Evolutionary conservation across 2,113 vertebrate genomes (phyloP), one percentile per base, ranked within the genome.

Genomic region (Morphnarchus princeps): DNA sequence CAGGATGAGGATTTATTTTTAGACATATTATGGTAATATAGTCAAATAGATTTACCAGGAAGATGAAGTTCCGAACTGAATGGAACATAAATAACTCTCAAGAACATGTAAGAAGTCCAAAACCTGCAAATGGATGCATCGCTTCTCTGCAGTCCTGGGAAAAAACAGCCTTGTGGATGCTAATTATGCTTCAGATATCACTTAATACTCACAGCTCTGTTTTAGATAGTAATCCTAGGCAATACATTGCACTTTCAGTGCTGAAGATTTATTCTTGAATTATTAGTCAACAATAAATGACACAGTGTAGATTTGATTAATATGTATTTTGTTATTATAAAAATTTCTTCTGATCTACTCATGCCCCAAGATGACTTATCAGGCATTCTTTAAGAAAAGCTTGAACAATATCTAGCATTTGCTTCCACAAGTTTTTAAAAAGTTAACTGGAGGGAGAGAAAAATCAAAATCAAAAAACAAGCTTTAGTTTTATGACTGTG

Each of bases 141-240:
- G 16, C 58, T 82, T 76, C 78, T 90, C 62, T 82, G 42, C 38
- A 71, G 78, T 80, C 87, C 84, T 94, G 87, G 63, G 94, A 91
- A 96, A 93, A 76, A 4, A 26, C 14, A 82, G 66, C 63, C 54
- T 59, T 72, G 47, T 82, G 62, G 31, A 93, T 88, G 71, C 78
- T 91, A 93, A 85, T 94, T 88, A 70, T 55, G 71, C 90, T 90
- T 93, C 82, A 93, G 87, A 85, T 88, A 87, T 90, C 89, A 91
- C 17, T 93, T 94, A 87, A 76, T 87, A 77, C 66, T 91, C 57
- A 34, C 74, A 82, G 58, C 59, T 91, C 91, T 1, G 1, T 82
- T 91, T 80, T 86, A 45, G 66, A 87, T 16, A 79, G 84, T 43
- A 76, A 92, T 87, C 80, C 69, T 31, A 91, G 61, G 79, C 82